Percentiles rank a stretch among this genome's conserved stretches.
phyloP scores from a whole-genome alignment of 2,797 vertebrate species.

The Hydrocynus forskahlii region DNA sequence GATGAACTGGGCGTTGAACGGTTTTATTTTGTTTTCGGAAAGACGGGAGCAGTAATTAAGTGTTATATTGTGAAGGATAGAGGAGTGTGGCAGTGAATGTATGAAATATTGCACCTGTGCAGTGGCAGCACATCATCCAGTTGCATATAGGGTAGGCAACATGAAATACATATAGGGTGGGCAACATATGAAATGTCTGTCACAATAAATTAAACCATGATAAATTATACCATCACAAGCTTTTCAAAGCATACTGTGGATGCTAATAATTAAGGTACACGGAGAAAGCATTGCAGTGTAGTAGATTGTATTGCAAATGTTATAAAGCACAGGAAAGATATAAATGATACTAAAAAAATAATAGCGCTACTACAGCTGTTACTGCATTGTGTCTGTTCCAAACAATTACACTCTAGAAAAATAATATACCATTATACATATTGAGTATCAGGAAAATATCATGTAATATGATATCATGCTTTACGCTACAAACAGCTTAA shows the following conservation, averaged over 20 bases:
- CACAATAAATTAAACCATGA: background rate
- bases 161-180: background rate
- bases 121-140: background rate
- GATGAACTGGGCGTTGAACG: background rate
- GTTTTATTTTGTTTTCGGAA: background rate
- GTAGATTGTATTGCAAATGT: too few species aligned
- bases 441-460: background rate
- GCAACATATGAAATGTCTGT: background rate
- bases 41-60: constrained; percentile 41
- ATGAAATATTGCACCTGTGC: constrained; percentile 18
- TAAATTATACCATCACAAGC: background rate
- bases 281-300: too few species aligned
- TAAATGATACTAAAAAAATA: too few species aligned
- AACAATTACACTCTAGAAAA: background rate
- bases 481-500: background rate
- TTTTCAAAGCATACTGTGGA: background rate
- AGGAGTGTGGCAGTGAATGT: background rate
- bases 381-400: background rate
- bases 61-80: background rate
- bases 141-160: too few species aligned
- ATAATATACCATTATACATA: background rate
- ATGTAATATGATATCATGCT: background rate
- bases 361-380: too few species aligned
- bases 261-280: background rate
- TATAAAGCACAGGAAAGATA: too few species aligned